Evolutionary conservation across 2,888 invertebrate species (phyloP), one percentile per base, ranked within the genome.

Genomic region (Drosophila meridionalis): DNA sequence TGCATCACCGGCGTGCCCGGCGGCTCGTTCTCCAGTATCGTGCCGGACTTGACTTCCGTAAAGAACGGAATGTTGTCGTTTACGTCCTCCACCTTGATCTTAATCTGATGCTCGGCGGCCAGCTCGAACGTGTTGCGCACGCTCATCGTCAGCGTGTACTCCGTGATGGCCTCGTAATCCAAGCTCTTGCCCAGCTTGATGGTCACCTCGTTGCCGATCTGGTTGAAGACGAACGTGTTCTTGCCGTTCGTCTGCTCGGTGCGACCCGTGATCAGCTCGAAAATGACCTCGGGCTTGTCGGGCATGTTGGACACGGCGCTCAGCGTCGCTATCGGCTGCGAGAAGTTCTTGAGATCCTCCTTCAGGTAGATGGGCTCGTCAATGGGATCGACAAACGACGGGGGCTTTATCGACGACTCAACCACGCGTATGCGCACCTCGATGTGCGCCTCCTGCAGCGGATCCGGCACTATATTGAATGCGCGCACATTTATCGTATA

Each of bases 11-110:
- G 96, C 6, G 97, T 97, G 4, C 97, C 97, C 0, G 95, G 94
- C 0, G 95, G 95, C 91, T 98, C 97, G 90, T 98, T 97, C 94
- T 98, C 98, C 71, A 97, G 93, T 5, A 98, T 97, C 82, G 96
- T 96, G 1, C 97, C 98, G 20, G 95, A 95, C 86, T 96, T 95
- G 14, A 96, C 95, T 92, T 97, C 97, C 53, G 96, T 96, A 90
- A 98, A 98, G 81, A 95, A 95, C 0, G 96, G 98, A 80, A 97
- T 96, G 90, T 98, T 98, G 92, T 98, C 98, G 90, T 98, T 98
- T 0, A 97, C 97, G 92, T 98, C 98, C 90, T 95, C 94, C 1
- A 98, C 95, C 92, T 96, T 95, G 40, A 98, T 96, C 85, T 95
- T 95, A 59, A 98, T 95, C 63, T 95, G 95, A 14, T 96, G 96